Conservation (phyloP, 2,888 invertebrate species). For the Altica lythri region DNA sequence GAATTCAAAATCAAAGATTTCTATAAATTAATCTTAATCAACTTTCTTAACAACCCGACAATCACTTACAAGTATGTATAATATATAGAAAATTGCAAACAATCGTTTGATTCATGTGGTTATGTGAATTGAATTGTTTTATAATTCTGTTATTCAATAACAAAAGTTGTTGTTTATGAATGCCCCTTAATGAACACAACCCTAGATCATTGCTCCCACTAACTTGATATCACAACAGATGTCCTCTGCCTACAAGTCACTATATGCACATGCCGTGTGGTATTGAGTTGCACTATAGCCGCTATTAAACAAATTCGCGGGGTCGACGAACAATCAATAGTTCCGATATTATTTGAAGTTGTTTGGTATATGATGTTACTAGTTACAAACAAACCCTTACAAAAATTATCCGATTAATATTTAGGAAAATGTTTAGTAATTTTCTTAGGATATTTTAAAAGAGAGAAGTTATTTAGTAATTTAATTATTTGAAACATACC, state of each 20-base stretch:
- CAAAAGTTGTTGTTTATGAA: background rate
- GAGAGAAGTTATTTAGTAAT: no score
- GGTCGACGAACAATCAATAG: conserved; percentile 32
- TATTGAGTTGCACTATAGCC: conserved; percentile 21
- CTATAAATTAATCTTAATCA: no score
- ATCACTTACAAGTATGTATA: no score
- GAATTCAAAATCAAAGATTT: no score
- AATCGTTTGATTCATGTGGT: no score
- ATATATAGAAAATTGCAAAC: no score
- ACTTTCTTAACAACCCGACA: no score
- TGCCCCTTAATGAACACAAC: conserved; percentile 10
- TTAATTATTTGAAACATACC: no score
- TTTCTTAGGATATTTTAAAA: no score
- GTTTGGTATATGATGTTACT: conserved; percentile 10
- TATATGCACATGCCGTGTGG: conserved; percentile 23
- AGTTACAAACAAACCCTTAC: background rate
- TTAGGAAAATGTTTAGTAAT: no score
- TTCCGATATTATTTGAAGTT: conserved; percentile 17
- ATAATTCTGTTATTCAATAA: background rate
- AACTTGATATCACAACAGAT: conserved; percentile 22
- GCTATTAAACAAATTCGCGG: conserved; percentile 33
- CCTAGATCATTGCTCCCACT: conserved; percentile 15
- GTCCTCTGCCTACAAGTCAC: conserved; percentile 20
- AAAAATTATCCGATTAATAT: no score
- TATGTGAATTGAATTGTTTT: background rate